Conservation (phyloP, 2,113 vertebrate genomes). For the Cephalopterus ornatus region DNA sequence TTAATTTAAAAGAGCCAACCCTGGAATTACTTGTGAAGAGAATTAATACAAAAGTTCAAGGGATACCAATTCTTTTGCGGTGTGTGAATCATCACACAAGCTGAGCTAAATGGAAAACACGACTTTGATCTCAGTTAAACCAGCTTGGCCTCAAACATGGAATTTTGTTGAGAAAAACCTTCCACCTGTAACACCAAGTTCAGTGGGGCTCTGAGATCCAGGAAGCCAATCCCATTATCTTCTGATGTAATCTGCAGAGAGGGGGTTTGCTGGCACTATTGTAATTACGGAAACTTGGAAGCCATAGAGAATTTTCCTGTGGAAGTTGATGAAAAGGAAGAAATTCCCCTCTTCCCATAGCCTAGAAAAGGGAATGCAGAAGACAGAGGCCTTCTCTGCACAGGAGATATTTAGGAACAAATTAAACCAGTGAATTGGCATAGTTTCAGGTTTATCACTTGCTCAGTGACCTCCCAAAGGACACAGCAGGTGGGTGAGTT, state of each 20-base stretch:
- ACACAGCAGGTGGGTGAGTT: background rate
- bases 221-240: background rate
- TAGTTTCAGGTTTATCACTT: background rate
- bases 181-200: background rate
- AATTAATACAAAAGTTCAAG: constrained; percentile 3
- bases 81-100: background rate
- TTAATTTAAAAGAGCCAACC: background rate
- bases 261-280: background rate
- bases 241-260: background rate
- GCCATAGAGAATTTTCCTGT: background rate
- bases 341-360: background rate
- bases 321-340: background rate
- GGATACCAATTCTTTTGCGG: background rate
- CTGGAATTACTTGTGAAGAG: constrained; percentile 3
- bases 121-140: background rate
- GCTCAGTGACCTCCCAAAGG: background rate
- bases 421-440: background rate
- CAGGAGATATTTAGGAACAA: background rate
- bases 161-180: background rate
- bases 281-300: background rate
- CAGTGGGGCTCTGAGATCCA: background rate
- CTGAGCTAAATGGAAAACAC: background rate
- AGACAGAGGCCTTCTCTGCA: background rate
- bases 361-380: background rate
- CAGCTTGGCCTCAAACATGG: background rate